These are phyloP conservation scores for Pelobates fuscus DNA, from an alignment of 2,113 vertebrate species.

Conservation along the genomic window DNA sequence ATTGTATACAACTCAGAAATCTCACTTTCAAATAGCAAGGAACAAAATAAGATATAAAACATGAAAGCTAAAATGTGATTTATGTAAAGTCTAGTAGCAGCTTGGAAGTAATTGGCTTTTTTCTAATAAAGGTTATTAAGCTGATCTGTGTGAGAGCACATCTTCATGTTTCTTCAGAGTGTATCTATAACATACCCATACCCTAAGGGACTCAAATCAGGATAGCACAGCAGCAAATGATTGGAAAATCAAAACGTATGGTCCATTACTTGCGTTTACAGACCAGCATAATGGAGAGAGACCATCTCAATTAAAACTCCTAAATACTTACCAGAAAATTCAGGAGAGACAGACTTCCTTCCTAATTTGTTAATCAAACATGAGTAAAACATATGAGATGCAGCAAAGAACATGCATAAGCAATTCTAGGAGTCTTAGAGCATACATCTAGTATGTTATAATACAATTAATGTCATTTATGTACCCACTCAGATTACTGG, in stretches of 20 bases:
- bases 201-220: conserved; percentile 43
- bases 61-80: too few relatives aligned
- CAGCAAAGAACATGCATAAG: conserved; percentile 28
- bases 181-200: conserved; percentile 30
- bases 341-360: conserved; percentile 37
- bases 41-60: too few relatives aligned
- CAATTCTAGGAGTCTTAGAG: conserved; percentile 3
- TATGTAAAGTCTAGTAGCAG: neutral
- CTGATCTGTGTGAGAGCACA: conserved; percentile 66
- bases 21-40: too few relatives aligned
- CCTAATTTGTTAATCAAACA: conserved; percentile 45
- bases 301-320: conserved; percentile 30
- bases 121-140: conserved; percentile 43
- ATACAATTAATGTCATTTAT: conserved; percentile 6
- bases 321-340: conserved; percentile 37
- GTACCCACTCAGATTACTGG: neutral
- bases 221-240: conserved; percentile 50
- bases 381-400: conserved; percentile 47
- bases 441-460: conserved; percentile 8
- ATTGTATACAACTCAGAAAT: too few relatives aligned
- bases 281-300: conserved; percentile 24
- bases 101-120: conserved; percentile 53
- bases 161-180: conserved; percentile 44
- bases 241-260: conserved; percentile 28
- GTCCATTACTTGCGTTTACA: conserved; percentile 55